Evolutionary conservation across 2,113 vertebrate genomes (phyloP).

Genomic region (Etheostoma spectabile): DNA sequence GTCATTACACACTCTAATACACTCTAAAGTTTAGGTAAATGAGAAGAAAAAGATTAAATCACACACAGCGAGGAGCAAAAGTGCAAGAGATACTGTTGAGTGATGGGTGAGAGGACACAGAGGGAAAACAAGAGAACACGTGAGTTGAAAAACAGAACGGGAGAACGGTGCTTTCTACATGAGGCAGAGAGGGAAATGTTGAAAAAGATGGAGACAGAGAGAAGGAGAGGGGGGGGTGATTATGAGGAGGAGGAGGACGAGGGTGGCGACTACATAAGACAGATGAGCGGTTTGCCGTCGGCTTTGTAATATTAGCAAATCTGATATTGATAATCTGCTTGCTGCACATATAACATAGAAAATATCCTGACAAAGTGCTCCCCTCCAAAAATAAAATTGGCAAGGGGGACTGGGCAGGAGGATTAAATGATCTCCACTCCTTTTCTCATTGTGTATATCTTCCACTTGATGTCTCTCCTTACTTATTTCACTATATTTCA

Average conservation of each 20-base stretch:
- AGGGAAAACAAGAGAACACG: neutral
- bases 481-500: slow-evolving; percentile 20
- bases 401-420: slow-evolving; percentile 34
- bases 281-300: slow-evolving; percentile 53
- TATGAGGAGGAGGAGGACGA: neutral
- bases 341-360: slow-evolving; percentile 52
- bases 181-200: neutral
- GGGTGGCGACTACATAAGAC: slow-evolving; percentile 13
- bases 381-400: slow-evolving; percentile 57
- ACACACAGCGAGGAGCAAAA: slow-evolving; percentile 16
- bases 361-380: slow-evolving; percentile 57
- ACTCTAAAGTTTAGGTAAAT: slow-evolving; percentile 29
- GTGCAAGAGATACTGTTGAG: slow-evolving; percentile 4
- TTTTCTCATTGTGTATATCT: neutral
- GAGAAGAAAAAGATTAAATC: slow-evolving; percentile 1
- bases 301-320: slow-evolving; percentile 73
- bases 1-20: slow-evolving; percentile 29
- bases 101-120: neutral
- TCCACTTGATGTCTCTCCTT: slow-evolving; percentile 7
- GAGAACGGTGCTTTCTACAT: neutral
- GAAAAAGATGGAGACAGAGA: neutral
- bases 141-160: neutral
- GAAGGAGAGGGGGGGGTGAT: neutral
- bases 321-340: slow-evolving; percentile 76
- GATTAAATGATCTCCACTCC: slow-evolving; percentile 66